Evolutionary conservation across 2,888 invertebrate genomes (phyloP).

Genomic region (Ypsolopha scabrella): DNA sequence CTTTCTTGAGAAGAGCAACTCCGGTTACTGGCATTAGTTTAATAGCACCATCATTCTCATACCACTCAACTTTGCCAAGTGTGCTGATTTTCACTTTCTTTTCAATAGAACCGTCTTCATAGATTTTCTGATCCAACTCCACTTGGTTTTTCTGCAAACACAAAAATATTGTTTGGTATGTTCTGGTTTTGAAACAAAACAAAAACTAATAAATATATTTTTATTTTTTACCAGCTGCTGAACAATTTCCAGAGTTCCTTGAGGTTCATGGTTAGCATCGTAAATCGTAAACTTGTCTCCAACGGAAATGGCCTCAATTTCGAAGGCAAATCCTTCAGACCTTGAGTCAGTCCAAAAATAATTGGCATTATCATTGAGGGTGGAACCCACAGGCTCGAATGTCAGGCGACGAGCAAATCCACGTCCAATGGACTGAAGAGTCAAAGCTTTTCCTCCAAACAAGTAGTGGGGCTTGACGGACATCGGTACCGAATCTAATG

Average conservation of each 20-base stretch:
- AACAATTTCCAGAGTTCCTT: conserved; percentile 75
- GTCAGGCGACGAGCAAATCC: conserved; percentile 81
- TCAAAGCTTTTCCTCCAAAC: conserved; percentile 76
- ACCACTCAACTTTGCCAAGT: conserved; percentile 77
- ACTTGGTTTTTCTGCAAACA: conserved; percentile 56
- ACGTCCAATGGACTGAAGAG: conserved; percentile 76
- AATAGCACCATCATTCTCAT: conserved; percentile 72
- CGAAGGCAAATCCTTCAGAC: conserved; percentile 80
- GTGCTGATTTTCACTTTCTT: conserved; percentile 73
- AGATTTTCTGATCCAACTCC: conserved; percentile 56
- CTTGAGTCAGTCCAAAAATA: conserved; percentile 85
- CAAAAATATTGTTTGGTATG: background rate
- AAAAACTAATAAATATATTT: background rate
- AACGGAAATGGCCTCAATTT: conserved; percentile 74
- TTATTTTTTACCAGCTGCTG: conserved; percentile 70
- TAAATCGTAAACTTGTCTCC: conserved; percentile 81
- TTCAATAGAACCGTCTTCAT: conserved; percentile 60
- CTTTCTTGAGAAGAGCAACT: conserved; percentile 66
- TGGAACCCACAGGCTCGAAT: conserved; percentile 73
- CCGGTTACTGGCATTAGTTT: conserved; percentile 72
- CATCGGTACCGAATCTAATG: conserved; percentile 49
- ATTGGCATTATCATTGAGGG: conserved; percentile 75
- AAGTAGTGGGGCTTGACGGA: conserved; percentile 67
- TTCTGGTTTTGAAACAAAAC: background rate
- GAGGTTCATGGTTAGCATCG: conserved; percentile 75